Percentiles rank a stretch among this genome's conserved stretches.
These are phyloP conservation scores for Gobio gobio DNA, from an alignment of 2,113 vertebrate genomes.

Conservation along the genomic window DNA sequence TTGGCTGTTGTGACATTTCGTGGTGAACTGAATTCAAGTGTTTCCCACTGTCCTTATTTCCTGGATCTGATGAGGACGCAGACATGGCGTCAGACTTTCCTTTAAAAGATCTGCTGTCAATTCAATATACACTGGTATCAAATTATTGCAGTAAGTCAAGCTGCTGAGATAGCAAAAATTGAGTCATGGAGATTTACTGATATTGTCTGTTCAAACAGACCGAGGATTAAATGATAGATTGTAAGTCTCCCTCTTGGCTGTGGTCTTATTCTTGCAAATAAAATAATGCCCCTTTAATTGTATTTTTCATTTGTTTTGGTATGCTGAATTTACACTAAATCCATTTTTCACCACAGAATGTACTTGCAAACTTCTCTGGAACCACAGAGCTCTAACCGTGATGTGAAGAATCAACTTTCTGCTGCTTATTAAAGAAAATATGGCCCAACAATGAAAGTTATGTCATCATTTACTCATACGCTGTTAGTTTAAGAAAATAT, in stretches of 20 bases:
- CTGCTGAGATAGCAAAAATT: background rate
- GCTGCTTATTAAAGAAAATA: background rate
- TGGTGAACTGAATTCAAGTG: slow-evolving; percentile 9
- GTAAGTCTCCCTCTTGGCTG: background rate
- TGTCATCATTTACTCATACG: background rate
- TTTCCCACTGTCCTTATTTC: slow-evolving; percentile 18
- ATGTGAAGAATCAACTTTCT: background rate
- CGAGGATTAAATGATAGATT: background rate
- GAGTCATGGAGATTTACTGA: background rate
- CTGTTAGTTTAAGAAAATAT: background rate
- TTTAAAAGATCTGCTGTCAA: background rate
- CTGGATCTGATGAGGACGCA: background rate
- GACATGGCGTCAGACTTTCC: background rate
- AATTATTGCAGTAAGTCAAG: background rate
- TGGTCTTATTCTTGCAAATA: slow-evolving; percentile 3
- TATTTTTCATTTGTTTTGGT: slow-evolving; percentile 14
- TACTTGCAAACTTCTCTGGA: background rate
- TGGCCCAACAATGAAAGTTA: background rate
- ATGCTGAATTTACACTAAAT: background rate
- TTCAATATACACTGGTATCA: background rate
- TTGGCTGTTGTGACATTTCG: slow-evolving; percentile 4
- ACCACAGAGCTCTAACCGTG: background rate
- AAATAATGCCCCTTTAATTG: slow-evolving; percentile 8
- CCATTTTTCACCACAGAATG: background rate
- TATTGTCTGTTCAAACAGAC: background rate